Evolutionary conservation across 2,113 vertebrate genomes (phyloP).

Genomic region (Cottus gobio): DNA sequence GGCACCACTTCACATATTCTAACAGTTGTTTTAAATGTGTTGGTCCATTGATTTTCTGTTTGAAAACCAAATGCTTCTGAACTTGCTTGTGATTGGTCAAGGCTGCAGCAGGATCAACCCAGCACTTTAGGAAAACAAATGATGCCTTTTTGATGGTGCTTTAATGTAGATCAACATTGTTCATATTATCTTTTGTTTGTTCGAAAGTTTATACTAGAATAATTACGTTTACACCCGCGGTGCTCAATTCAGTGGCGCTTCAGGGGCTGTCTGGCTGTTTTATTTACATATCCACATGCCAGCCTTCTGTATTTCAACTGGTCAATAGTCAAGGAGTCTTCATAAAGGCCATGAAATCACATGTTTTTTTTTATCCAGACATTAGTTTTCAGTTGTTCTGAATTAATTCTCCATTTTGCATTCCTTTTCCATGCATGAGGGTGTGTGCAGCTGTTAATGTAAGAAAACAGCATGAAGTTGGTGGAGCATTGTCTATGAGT

Average conservation of each 20-base stretch:
- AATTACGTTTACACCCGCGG: conserved; percentile 54
- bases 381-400: conserved; percentile 14
- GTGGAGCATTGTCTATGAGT: conserved; percentile 6
- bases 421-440: conserved; percentile 62
- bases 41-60: conserved; percentile 41
- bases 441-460: conserved; percentile 31
- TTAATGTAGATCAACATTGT: conserved; percentile 44
- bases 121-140: conserved; percentile 70
- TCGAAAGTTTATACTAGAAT: conserved; percentile 36
- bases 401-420: conserved; percentile 64
- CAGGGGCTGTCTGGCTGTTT: conserved; percentile 39
- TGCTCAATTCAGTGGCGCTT: conserved; percentile 51
- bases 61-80: conserved; percentile 55
- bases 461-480: conserved; percentile 32
- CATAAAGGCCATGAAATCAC: conserved; percentile 18
- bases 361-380: conserved; percentile 23
- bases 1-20: conserved; percentile 43
- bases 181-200: conserved; percentile 14
- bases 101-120: conserved; percentile 42
- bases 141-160: conserved; percentile 62
- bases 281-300: conserved; percentile 29
- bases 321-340: conserved; percentile 18
- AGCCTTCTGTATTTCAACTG: conserved; percentile 39
- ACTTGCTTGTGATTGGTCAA: conserved; percentile 48
- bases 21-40: conserved; percentile 33